A percentile compares a stretch with the other conserved stretches of the same genome.
phyloP scores from a whole-genome alignment of 2,797 vertebrate genomes.

The Columba guinea region DNA sequence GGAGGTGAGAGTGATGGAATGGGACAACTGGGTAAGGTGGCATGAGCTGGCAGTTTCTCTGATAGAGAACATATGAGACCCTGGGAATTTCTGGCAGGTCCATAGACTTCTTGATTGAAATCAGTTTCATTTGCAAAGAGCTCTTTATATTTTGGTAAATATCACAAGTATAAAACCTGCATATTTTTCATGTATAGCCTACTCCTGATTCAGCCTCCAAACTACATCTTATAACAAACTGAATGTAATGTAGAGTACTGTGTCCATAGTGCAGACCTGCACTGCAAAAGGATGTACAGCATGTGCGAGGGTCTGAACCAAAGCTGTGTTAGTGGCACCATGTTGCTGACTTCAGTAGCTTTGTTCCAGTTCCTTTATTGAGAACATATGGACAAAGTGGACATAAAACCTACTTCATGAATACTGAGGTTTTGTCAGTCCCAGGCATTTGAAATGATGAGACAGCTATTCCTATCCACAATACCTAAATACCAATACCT shows the following conservation, averaged over 20 bases:
- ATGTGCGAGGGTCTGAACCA: neutral
- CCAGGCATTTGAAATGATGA: neutral
- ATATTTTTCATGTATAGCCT: neutral
- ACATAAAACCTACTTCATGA: neutral
- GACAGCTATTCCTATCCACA: neutral
- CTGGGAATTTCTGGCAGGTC: neutral
- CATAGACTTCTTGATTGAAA: neutral
- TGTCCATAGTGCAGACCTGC: neutral
- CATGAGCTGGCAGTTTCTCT: neutral
- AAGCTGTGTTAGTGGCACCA: neutral
- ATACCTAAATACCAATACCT: neutral
- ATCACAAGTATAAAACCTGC: neutral
- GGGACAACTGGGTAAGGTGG: neutral
- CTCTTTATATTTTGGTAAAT: neutral
- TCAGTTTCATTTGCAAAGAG: neutral
- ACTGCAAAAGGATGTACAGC: neutral
- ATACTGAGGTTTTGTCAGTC: neutral
- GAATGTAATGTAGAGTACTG: neutral
- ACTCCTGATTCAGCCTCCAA: neutral
- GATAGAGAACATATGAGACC: neutral
- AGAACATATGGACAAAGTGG: neutral
- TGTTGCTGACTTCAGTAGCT: neutral
- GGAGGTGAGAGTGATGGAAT: neutral
- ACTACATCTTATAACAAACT: neutral
- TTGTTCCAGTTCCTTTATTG: neutral